These are phyloP conservation scores for Adrianichthys oophorus DNA, from an alignment of 2,797 vertebrate species.

Conservation along the genomic window DNA sequence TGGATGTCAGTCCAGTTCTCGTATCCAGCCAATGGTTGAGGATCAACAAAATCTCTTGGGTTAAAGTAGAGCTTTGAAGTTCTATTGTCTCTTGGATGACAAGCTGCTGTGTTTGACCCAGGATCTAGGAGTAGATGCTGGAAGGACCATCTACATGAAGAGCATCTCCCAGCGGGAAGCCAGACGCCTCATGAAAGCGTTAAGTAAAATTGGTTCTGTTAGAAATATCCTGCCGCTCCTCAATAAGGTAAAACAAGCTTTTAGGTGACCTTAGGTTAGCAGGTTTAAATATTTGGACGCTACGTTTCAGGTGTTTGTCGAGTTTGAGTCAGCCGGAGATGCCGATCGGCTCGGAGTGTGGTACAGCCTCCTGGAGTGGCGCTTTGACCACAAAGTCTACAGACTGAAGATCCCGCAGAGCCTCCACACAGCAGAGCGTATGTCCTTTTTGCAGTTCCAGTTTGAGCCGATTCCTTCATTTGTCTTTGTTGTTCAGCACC, in stretches of 20 bases:
- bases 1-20: too few species aligned
- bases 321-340: constrained; percentile 11
- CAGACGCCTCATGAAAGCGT: not conserved
- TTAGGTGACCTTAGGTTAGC: too few species aligned
- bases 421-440: not conserved
- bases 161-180: constrained; percentile 28
- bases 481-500: constrained; percentile 19
- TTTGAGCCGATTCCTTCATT: not conserved
- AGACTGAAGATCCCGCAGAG: constrained; percentile 2
- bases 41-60: too few species aligned
- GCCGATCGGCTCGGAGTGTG: constrained; percentile 49
- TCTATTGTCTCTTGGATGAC: not conserved
- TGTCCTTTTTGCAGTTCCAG: not conserved
- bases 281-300: not conserved
- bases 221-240: constrained; percentile 54
- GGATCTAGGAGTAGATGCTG: rapidly evolving
- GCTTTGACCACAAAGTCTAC: not conserved
- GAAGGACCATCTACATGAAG: constrained; percentile 21
- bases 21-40: too few species aligned
- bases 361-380: constrained; percentile 32
- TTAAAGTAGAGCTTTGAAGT: too few species aligned
- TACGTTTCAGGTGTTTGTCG: constrained; percentile 48
- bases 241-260: constrained; percentile 44
- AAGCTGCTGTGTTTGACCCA: constrained; percentile 2
- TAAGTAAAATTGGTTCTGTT: constrained; percentile 8